phyloP scores from a whole-genome alignment of 1,140 invertebrate genomes.

The Sarcophaga bullata region DNA sequence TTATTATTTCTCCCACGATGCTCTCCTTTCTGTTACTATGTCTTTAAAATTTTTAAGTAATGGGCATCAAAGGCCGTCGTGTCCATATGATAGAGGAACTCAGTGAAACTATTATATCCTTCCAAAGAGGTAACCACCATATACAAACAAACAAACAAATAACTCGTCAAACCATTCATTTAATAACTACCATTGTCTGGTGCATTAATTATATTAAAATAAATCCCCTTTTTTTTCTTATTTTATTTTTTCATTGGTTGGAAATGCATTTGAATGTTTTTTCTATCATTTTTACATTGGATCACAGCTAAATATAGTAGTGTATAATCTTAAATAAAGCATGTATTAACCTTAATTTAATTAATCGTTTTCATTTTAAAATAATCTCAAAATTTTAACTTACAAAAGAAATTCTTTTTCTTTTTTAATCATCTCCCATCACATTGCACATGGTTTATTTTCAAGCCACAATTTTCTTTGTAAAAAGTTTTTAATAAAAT shows the following conservation, averaged over 20 bases:
- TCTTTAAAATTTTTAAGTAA: conserved; percentile 76
- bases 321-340: conserved; percentile 1
- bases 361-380: conserved; percentile 4
- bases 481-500: neutral
- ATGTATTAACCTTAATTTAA: conserved; percentile 32
- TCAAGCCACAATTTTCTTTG: too few relatives aligned
- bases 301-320: neutral
- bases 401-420: neutral
- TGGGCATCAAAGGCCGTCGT: conserved; percentile 96
- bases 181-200: conserved; percentile 13
- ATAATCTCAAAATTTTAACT: conserved; percentile 9
- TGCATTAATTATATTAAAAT: neutral
- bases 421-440: neutral
- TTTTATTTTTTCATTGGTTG: conserved; percentile 6
- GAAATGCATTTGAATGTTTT: conserved; percentile 10
- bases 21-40: conserved; percentile 34
- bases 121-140: conserved; percentile 89
- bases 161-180: neutral
- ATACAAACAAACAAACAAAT: neutral
- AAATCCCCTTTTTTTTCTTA: neutral
- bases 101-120: conserved; percentile 97
- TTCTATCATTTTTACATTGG: conserved; percentile 4
- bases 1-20: conserved; percentile 32
- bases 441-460: neutral
- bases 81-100: conserved; percentile 98